Percentiles rank a stretch among this genome's conserved stretches.
Evolutionary conservation across 92 coral and sea anemone genomes (phyloP).

Genomic region (Diadumene lineata): DNA sequence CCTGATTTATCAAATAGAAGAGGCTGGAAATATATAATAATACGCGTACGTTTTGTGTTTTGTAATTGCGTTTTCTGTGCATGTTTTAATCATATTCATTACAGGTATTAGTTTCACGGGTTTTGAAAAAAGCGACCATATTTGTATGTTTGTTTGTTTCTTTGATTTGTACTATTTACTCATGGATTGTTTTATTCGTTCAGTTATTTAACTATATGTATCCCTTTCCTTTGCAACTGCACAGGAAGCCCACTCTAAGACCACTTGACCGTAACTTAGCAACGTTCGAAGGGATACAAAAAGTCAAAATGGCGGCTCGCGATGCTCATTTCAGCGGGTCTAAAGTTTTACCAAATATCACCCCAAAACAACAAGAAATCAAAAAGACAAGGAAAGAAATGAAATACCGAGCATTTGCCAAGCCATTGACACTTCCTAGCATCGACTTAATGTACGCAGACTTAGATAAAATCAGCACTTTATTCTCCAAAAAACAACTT

Average conservation of each 20-base stretch:
- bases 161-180: too few species aligned
- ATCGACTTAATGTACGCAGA: conserved; percentile 65
- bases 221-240: background rate
- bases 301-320: conserved; percentile 60
- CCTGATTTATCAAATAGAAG: too few species aligned
- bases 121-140: too few species aligned
- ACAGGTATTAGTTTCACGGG: too few species aligned
- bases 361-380: conserved; percentile 17
- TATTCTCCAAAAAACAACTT: conserved; percentile 74
- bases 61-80: too few species aligned
- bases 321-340: conserved; percentile 21
- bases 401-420: conserved; percentile 45
- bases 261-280: conserved; percentile 24
- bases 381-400: conserved; percentile 38
- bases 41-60: too few species aligned
- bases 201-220: too few species aligned
- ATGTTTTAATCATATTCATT: too few species aligned
- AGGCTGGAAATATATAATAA: too few species aligned
- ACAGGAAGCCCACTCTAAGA: conserved; percentile 18
- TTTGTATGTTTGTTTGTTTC: too few species aligned
- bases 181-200: too few species aligned
- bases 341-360: conserved; percentile 40
- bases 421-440: conserved; percentile 67
- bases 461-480: conserved; percentile 61
- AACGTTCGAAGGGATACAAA: conserved; percentile 18